Conservation (phyloP, 2,888 invertebrate genomes). For the Anthophora plumipes region DNA sequence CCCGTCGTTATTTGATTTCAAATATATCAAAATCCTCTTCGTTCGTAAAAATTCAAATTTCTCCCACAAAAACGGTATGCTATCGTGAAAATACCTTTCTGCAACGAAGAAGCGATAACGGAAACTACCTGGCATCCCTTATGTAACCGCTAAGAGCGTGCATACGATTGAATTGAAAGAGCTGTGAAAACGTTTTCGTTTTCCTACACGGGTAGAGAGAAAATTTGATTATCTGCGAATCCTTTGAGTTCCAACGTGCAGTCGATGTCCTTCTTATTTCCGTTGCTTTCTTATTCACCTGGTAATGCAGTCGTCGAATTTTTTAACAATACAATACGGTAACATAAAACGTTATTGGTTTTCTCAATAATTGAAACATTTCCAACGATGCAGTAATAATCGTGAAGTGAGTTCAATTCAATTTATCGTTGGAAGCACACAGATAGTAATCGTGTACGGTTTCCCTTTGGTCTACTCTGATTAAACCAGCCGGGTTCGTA, state of each 20-base stretch:
- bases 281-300: not conserved
- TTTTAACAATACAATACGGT: not conserved
- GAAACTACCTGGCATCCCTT: slow-evolving; percentile 14
- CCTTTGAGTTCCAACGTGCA: slow-evolving; percentile 7
- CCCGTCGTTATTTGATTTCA: no score
- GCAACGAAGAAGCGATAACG: not conserved
- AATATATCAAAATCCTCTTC: no score
- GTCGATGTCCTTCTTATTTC: not conserved
- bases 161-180: slow-evolving; percentile 30
- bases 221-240: slow-evolving; percentile 15
- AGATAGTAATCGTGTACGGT: slow-evolving; percentile 4
- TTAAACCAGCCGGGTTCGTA: slow-evolving; percentile 36
- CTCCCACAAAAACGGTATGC: no score
- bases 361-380: not conserved
- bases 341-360: not conserved
- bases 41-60: no score
- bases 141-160: slow-evolving; percentile 26
- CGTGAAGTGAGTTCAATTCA: not conserved
- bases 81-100: no score
- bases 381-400: not conserved
- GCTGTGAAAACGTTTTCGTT: slow-evolving; percentile 35
- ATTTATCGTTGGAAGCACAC: not conserved
- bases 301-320: not conserved
- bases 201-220: slow-evolving; percentile 2
- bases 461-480: slow-evolving; percentile 14